Conservation (phyloP, 2,888 invertebrate species). For the Lissocephala sabroskyi region DNA sequence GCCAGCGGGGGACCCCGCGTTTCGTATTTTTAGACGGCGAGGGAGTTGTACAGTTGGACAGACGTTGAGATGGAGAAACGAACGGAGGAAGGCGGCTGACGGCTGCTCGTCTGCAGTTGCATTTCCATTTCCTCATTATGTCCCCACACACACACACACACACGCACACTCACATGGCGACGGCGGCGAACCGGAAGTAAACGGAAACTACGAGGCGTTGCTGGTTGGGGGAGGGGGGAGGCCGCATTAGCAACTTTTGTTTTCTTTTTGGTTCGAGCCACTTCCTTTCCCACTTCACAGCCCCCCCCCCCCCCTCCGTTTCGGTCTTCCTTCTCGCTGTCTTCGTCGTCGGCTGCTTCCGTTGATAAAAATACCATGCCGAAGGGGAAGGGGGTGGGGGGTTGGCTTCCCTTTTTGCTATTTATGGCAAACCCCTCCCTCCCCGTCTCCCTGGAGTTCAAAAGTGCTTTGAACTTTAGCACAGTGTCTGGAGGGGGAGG, state of each 20-base stretch:
- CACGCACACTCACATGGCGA: no score
- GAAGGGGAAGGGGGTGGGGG: conserved; percentile 1
- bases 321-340: neutral
- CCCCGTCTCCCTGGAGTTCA: conserved; percentile 38
- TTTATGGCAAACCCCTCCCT: conserved; percentile 46
- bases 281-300: neutral
- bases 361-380: conserved; percentile 43
- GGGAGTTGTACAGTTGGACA: no score
- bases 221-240: no score
- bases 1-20: neutral
- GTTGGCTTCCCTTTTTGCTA: conserved; percentile 45
- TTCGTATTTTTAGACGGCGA: neutral
- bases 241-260: conserved; percentile 57
- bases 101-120: conserved; percentile 3
- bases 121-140: conserved; percentile 49
- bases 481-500: conserved; percentile 10
- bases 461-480: conserved; percentile 62
- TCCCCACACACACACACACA: conserved; percentile 33
- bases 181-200: conserved; percentile 42
- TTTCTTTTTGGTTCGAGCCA: conserved; percentile 32
- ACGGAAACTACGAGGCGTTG: conserved; percentile 36
- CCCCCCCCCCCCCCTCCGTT: conserved; percentile 1
- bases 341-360: conserved; percentile 29
- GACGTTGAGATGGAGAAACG: no score
- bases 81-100: neutral